Evolutionary conservation across 2,797 vertebrate genomes (phyloP).

Genomic region (Apodemus agrarius): DNA sequence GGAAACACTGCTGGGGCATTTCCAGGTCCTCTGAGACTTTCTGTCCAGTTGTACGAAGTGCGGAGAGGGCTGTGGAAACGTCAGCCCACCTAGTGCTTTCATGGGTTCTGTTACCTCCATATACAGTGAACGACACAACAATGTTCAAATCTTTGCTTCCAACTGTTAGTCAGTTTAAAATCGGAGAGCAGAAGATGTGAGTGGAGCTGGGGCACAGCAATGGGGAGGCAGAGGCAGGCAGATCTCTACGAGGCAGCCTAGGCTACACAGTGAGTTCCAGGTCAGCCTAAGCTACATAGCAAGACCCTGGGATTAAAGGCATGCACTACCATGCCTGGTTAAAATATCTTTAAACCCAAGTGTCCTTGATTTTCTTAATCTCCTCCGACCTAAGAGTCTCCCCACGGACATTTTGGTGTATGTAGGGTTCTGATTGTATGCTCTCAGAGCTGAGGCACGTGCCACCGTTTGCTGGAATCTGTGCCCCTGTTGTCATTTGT

Average conservation of each 20-base stretch:
- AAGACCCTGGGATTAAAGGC: background rate
- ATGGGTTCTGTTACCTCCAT: background rate
- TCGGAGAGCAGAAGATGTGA: background rate
- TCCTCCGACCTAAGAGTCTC: background rate
- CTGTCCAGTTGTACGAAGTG: background rate
- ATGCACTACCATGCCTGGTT: background rate
- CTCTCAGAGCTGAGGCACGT: background rate
- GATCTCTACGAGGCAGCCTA: background rate
- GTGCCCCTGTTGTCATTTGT: background rate
- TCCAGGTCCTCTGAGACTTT: background rate
- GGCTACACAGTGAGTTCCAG: background rate
- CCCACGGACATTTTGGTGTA: background rate
- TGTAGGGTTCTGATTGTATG: background rate
- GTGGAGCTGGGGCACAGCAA: background rate
- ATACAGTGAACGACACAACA: background rate
- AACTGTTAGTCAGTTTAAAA: background rate
- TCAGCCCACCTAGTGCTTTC: background rate
- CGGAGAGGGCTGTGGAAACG: rapidly evolving
- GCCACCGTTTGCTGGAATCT: background rate
- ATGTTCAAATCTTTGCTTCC: background rate
- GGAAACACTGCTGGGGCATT: no score
- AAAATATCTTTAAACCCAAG: background rate
- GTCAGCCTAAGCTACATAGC: background rate
- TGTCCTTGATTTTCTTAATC: background rate
- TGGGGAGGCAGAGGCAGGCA: background rate